Evolutionary conservation across 2,113 vertebrate genomes (phyloP), one percentile per base, ranked within the genome.

Genomic region (Atractosteus spatula): DNA sequence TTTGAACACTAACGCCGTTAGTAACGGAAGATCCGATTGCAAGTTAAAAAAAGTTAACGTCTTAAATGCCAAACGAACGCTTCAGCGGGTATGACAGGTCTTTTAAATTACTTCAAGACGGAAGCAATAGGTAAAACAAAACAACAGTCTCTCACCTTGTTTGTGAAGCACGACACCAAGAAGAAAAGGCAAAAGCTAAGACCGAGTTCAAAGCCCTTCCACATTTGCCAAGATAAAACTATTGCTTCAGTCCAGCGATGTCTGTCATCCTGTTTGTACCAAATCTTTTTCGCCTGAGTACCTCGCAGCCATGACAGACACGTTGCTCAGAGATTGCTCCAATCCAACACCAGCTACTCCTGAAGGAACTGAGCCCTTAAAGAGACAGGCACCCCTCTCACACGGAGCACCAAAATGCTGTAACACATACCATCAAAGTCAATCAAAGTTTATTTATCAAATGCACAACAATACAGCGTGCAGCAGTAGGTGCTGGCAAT

Each of bases 81-180:
- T 29, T 29, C 29, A 29, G 29, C 29, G 29, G 29, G 29, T 29
- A 16, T 55, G 41, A 42, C 8, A 45, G 51, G 14, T 42, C 12
- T 65, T 10, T 44, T 43, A 4, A 17, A 16, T 8, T 13, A 10
- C 3, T 76, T n/a, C 13, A 43, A 10, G 3, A 41, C 3, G 13
- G 41, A 66, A 11, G 11, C 13, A n/a, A n/a, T 10, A 14, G 4
- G 8, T 55, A 10, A 42, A 41, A 43, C 17, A 16, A 54, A 57
- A 70, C 29, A 29, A 29, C 2, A 29, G 29, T 29, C 29, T 68
- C 45, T 73, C 55, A 93, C 91, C 90, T 93, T 93, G 66, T 93
- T 93, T 1, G 89, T 89, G 81, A 91, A 91, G 84, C 83, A 86
- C 7, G 87, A 88, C 4, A 80, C 74, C 16, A 90, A 82, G 51